A percentile compares a stretch with the other conserved stretches of the same genome.
Evolutionary conservation across 2,888 invertebrate genomes (phyloP).

Genomic region (Athripsodes cinereus): DNA sequence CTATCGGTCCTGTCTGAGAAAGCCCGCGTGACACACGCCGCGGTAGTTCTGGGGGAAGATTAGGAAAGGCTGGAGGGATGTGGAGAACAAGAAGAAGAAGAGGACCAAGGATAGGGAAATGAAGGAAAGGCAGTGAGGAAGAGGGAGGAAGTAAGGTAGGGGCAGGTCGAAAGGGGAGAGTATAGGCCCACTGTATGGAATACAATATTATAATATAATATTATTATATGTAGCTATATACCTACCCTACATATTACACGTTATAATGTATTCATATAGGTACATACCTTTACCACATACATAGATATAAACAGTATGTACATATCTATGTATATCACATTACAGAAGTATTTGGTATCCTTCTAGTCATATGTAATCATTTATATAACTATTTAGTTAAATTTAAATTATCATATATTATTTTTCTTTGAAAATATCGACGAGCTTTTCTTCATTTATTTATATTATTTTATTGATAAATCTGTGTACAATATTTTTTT

Average conservation of each 20-base stretch:
- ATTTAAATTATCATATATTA: too few species aligned
- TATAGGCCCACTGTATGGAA: background rate
- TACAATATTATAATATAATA: background rate
- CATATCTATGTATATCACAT: background rate
- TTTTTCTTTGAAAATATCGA: too few species aligned
- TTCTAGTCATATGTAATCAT: too few species aligned
- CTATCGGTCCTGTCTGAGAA: slow-evolving; percentile 8
- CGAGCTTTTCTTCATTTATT: too few species aligned
- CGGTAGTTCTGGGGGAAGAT: slow-evolving; percentile 30
- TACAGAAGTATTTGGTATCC: too few species aligned
- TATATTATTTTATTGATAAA: too few species aligned
- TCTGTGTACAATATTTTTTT: too few species aligned
- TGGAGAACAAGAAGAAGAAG: background rate
- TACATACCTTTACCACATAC: background rate
- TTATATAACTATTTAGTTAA: too few species aligned
- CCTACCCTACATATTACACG: too few species aligned
- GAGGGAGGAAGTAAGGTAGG: background rate
- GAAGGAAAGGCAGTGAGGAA: background rate
- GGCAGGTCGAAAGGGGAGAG: background rate
- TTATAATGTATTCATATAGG: background rate
- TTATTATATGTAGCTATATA: background rate
- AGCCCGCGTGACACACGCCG: slow-evolving; percentile 37
- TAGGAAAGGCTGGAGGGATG: slow-evolving; percentile 31
- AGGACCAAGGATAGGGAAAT: background rate
- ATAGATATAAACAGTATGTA: background rate